Base-by-base conservation (phyloP, 2,797 vertebrate species). In the Triplophysa bombifrons region DNA sequence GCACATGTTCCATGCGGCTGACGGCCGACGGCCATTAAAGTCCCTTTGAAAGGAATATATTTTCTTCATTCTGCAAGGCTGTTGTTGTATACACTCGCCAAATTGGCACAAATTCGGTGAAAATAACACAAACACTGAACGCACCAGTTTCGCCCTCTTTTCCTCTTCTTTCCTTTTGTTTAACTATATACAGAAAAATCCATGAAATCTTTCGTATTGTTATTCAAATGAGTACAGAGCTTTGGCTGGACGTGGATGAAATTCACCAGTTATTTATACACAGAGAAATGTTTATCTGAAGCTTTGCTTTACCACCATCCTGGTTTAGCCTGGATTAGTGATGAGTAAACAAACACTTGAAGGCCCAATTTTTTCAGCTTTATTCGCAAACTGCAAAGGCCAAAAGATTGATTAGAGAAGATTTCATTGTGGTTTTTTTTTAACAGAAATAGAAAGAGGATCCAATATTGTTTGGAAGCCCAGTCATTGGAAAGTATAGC, bases 161-260 rank as follows among this genome's bases (percentile, higher is more conserved):
- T 67, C 22, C 80, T 78, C 66, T 46, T 70, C 14, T 64, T 65
- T 48, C 80, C 64, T 80, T 76, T 73, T 82, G 78, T 85, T 80
- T 67, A 51, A 65, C 22, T 60, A 85, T 90, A 85, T 74, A 82
- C 78, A 78, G 87, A 91, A 90, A 85, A 83, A 83, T 85, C 85
- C 67, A 38, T 89, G 89, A 92, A 91, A 87, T 87, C 61, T 85
- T 82, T 81, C 22, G 83, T 81, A 89, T 90, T 91, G 84, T 91
- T 82, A 91, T 90, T 91, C 85, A 90, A 86, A 92, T 92, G 85
- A 91, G 89, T 80, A 81, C 84, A 74, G 77, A 72, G 82, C 74
- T 85, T 85, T 83, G 83, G 83, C 78, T 67, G 65, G 83, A 82
- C 78, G 89, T 83, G 88, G 83, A 86, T 85, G 76, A 88, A 83